Conservation (phyloP, 2,797 vertebrate species). For the Spinibarbus caldwelli region DNA sequence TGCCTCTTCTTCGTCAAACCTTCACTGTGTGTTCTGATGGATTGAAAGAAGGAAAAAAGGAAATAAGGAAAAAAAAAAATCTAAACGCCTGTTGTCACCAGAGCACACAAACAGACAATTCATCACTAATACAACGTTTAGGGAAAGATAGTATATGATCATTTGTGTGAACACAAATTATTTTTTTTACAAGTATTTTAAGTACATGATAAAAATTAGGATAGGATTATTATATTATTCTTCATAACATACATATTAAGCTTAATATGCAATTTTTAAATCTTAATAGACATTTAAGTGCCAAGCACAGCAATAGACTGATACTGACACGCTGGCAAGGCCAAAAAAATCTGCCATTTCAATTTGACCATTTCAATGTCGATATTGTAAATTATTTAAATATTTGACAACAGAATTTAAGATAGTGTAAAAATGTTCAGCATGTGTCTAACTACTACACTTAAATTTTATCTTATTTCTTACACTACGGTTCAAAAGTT, state of each 20-base stretch:
- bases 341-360: neutral
- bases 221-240: neutral
- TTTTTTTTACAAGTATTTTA: neutral
- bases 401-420: too few relatives aligned
- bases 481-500: neutral
- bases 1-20: conserved; percentile 82
- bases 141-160: neutral
- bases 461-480: neutral
- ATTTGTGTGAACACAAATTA: neutral
- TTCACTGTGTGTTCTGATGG: conserved; percentile 52
- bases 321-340: neutral
- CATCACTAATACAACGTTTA: neutral
- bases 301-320: neutral
- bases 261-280: neutral
- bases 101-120: neutral
- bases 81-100: neutral
- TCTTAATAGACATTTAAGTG: neutral
- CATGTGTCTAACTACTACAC: neutral
- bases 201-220: neutral
- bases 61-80: neutral
- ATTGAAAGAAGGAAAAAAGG: neutral
- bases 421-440: too few relatives aligned
- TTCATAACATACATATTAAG: neutral
- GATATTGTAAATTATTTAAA: neutral
- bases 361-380: neutral